Conservation (phyloP, 2,888 invertebrate genomes). For the Megaustenia siamemsis region DNA sequence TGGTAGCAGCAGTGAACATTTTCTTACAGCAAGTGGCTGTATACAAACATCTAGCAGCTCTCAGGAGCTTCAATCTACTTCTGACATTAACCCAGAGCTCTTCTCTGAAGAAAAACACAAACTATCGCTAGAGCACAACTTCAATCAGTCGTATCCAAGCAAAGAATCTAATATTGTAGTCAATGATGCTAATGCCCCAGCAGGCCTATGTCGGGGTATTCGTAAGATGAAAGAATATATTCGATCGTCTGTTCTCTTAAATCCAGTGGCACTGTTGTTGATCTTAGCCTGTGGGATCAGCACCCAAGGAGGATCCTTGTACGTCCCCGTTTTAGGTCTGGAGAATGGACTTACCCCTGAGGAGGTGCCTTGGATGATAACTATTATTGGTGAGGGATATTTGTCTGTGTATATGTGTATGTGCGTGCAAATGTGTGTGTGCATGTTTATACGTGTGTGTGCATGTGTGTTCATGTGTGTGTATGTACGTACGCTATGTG, state of each 20-base stretch:
- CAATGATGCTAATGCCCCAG: background rate
- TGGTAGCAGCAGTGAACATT: background rate
- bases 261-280: conserved; percentile 38
- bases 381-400: conserved; percentile 25
- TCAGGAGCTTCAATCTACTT: background rate
- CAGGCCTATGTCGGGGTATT: background rate
- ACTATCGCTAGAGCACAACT: background rate
- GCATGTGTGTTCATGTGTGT: no score
- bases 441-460: no score
- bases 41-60: background rate
- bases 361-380: conserved; percentile 37
- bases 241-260: background rate
- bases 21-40: background rate
- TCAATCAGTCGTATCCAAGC: no score
- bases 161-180: background rate
- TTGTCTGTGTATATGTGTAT: no score
- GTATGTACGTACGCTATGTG: no score
- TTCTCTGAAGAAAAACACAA: background rate
- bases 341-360: conserved; percentile 29
- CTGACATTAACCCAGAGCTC: no score
- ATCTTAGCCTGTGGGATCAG: conserved; percentile 33
- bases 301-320: conserved; percentile 14
- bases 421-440: no score
- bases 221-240: background rate
- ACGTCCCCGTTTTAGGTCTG: conserved; percentile 18